Conservation (phyloP, 2,888 invertebrate genomes). For the Ceriagrion tenellum region DNA sequence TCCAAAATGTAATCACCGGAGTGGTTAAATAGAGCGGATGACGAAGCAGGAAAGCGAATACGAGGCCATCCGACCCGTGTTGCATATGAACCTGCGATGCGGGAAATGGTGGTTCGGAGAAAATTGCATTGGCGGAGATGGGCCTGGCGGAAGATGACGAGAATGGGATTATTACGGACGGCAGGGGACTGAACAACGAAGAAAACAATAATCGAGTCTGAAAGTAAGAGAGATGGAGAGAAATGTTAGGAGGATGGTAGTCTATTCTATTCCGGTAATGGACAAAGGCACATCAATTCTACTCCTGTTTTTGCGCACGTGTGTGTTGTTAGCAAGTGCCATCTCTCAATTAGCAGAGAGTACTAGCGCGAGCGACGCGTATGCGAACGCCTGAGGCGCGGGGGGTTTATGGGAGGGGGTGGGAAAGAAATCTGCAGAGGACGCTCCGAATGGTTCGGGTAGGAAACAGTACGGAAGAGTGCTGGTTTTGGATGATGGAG, state of each 20-base stretch:
- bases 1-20: no score
- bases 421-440: background rate
- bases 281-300: conserved; percentile 13
- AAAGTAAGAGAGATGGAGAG: background rate
- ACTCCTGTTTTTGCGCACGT: background rate
- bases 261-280: background rate
- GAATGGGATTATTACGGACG: background rate
- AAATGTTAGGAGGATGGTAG: background rate
- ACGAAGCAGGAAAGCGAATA: background rate
- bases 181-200: background rate
- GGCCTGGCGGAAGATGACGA: background rate
- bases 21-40: background rate
- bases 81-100: background rate
- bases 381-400: background rate
- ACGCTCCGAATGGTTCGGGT: background rate
- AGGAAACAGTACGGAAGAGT: background rate
- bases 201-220: background rate
- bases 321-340: background rate
- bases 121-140: background rate
- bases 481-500: background rate
- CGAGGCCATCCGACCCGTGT: background rate
- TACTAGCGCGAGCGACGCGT: background rate
- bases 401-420: background rate
- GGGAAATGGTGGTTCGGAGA: background rate
- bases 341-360: background rate